Percentiles rank a stretch among this genome's conserved stretches.
These are phyloP conservation scores for Endotricha flammealis DNA, from an alignment of 2,888 invertebrate genomes.

Conservation along the genomic window DNA sequence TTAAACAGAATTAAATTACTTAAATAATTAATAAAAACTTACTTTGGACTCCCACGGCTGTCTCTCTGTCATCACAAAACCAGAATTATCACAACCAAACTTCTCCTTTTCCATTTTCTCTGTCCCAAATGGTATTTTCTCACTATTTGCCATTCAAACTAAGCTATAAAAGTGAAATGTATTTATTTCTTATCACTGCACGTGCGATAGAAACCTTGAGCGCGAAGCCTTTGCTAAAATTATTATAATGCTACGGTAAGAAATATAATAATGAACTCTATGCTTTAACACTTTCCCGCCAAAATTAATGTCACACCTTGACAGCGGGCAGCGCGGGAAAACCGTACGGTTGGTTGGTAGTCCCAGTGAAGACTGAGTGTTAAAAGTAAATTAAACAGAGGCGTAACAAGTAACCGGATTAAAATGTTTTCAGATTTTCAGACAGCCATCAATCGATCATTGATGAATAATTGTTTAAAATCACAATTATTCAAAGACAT, in stretches of 20 bases:
- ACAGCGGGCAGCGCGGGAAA: conserved; percentile 38
- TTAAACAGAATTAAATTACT: no score
- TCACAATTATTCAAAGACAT: no score
- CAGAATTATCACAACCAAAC: conserved; percentile 55
- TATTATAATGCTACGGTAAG: conserved; percentile 17
- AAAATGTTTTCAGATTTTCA: no score
- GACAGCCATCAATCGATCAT: not conserved
- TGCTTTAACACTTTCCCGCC: conserved; percentile 40
- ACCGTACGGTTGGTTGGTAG: conserved; percentile 34
- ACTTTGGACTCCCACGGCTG: conserved; percentile 35
- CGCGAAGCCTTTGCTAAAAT: conserved; percentile 25
- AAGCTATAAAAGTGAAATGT: conserved; percentile 1
- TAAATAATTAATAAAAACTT: conserved; percentile 2
- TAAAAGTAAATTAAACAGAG: conserved; percentile 43
- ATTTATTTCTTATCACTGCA: conserved; percentile 24
- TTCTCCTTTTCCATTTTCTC: conserved; percentile 40
- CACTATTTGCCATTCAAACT: conserved; percentile 26
- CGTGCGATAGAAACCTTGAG: conserved; percentile 30
- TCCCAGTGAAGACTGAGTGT: conserved; percentile 34
- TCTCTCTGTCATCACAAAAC: conserved; percentile 59
- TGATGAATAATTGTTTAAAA: not conserved
- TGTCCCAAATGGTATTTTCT: conserved; percentile 25
- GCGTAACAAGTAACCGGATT: conserved; percentile 26
- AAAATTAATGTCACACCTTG: conserved; percentile 31
- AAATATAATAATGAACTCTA: conserved; percentile 9